A percentile compares a stretch with the other conserved stretches of the same genome.
Evolutionary conservation across 1,140 invertebrate species (phyloP).

Genomic region (Trissolcus basalis): DNA sequence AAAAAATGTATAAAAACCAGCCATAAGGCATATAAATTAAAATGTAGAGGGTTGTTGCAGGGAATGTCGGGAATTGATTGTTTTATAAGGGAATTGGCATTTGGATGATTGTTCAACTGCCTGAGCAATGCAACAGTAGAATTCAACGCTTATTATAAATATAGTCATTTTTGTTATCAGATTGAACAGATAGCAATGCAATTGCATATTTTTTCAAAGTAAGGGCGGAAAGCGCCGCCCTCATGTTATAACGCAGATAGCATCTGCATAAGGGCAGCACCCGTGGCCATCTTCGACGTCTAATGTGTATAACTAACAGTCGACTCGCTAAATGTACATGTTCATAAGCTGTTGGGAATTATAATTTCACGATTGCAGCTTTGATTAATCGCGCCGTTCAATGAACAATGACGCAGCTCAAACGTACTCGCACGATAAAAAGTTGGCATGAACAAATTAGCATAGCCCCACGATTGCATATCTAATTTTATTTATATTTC

Average conservation of each 20-base stretch:
- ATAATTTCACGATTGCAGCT: constrained; percentile 45
- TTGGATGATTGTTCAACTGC: too few species aligned
- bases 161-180: constrained; percentile 46
- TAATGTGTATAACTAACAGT: constrained; percentile 47
- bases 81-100: too few species aligned
- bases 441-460: constrained; percentile 8
- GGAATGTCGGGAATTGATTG: too few species aligned
- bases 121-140: too few species aligned
- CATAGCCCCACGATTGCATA: constrained; percentile 26
- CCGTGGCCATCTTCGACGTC: constrained; percentile 30
- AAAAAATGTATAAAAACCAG: too few species aligned
- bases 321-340: constrained; percentile 28
- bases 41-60: too few species aligned
- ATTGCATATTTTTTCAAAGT: constrained; percentile 40
- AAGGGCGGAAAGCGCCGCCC: constrained; percentile 26
- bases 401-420: constrained; percentile 41
- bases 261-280: constrained; percentile 25
- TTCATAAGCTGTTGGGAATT: constrained; percentile 42
- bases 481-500: constrained; percentile 37
- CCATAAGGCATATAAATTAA: too few species aligned
- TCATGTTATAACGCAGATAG: constrained; percentile 41
- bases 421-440: constrained; percentile 37
- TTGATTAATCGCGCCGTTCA: constrained; percentile 41
- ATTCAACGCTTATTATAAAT: constrained; percentile 40
- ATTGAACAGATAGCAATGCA: constrained; percentile 34